Conservation (phyloP, 1,140 invertebrate species). For the Hycleus phaleratus region DNA sequence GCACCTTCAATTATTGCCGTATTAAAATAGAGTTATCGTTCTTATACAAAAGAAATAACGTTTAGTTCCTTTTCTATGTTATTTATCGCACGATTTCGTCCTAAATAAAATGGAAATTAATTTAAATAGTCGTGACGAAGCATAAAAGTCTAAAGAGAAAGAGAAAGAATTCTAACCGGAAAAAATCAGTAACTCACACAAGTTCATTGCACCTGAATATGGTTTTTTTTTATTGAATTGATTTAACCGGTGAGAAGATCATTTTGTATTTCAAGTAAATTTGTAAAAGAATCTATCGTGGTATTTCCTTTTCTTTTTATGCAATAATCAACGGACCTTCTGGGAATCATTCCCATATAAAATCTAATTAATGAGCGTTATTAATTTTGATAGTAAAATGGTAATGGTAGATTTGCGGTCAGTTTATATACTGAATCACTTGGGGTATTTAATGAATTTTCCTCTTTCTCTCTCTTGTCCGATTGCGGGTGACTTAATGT, state of each 20-base stretch:
- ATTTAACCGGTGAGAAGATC: no score
- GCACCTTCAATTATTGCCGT: no score
- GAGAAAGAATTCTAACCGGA: background rate
- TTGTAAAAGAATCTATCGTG: background rate
- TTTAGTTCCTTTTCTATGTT: background rate
- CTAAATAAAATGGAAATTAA: slow-evolving; percentile 9
- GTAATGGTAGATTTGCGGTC: slow-evolving; percentile 5
- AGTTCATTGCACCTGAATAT: slow-evolving; percentile 1
- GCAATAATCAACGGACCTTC: background rate
- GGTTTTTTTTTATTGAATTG: background rate
- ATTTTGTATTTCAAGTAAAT: no score
- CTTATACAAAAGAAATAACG: no score
- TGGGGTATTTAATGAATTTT: background rate
- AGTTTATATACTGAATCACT: background rate
- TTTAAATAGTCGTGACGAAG: slow-evolving; percentile 15
- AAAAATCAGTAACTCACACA: slow-evolving; percentile 6
- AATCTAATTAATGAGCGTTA: slow-evolving; percentile 9
- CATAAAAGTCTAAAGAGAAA: background rate
- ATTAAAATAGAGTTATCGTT: no score
- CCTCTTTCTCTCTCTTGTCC: background rate
- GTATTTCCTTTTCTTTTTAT: slow-evolving; percentile 1
- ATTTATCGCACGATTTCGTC: slow-evolving; percentile 11
- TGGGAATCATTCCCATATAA: background rate
- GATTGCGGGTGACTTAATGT: slow-evolving; percentile 9
- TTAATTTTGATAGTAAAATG: slow-evolving; percentile 3